phyloP scores from a whole-genome alignment of 2,113 vertebrate species.

The Cyprinodon brontotheroides region DNA sequence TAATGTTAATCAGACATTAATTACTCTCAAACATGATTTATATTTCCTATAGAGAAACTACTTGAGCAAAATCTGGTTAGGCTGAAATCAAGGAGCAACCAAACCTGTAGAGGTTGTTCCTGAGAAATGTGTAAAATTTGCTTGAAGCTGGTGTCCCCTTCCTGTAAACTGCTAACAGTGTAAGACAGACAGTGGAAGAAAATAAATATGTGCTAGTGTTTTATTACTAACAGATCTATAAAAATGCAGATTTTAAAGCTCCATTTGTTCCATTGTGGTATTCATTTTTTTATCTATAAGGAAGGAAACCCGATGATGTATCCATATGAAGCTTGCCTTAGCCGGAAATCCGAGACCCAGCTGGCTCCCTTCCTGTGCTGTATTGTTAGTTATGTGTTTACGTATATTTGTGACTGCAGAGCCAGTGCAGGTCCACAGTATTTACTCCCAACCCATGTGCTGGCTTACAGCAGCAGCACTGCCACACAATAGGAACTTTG shows the following conservation, averaged over 20 bases:
- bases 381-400: slow-evolving; percentile 32
- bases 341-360: slow-evolving; percentile 7
- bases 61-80: neutral
- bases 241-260: neutral
- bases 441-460: slow-evolving; percentile 66
- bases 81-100: neutral
- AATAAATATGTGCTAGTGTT: neutral
- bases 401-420: slow-evolving; percentile 47
- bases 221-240: neutral
- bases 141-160: neutral
- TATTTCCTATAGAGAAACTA: neutral
- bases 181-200: too few species aligned
- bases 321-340: neutral
- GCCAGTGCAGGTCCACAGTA: slow-evolving; percentile 37
- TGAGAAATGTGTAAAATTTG: neutral
- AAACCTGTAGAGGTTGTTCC: neutral
- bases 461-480: slow-evolving; percentile 46
- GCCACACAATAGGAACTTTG: slow-evolving; percentile 70
- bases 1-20: too few species aligned
- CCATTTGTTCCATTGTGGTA: neutral
- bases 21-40: neutral
- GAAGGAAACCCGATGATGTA: neutral
- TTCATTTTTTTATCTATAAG: neutral
- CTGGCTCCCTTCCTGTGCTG: slow-evolving; percentile 37
- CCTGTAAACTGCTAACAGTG: neutral